A percentile compares a stretch with the other conserved stretches of the same genome.
Evolutionary conservation across 2,888 invertebrate genomes (phyloP).

Genomic region (Camptogramma bilineatum): DNA sequence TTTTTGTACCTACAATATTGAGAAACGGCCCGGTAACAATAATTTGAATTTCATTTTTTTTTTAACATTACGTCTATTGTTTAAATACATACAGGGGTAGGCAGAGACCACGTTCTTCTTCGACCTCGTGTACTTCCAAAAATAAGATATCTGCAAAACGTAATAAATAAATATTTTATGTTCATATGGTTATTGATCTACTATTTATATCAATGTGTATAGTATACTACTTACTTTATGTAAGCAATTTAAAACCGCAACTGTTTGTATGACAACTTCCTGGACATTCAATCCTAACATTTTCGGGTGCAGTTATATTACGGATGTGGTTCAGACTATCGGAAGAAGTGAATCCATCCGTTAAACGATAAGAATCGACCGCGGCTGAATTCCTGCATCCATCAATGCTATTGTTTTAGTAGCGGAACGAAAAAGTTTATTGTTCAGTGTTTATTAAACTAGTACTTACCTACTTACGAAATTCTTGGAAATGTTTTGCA

Average conservation of each 20-base stretch:
- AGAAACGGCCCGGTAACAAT: no score
- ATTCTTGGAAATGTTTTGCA: no score
- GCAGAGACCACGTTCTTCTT: no score
- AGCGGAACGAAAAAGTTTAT: conserved; percentile 1
- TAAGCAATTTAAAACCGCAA: conserved; percentile 5
- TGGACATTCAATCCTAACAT: conserved; percentile 11
- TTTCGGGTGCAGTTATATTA: conserved; percentile 1
- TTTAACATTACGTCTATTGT: background rate
- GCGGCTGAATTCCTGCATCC: conserved; percentile 10
- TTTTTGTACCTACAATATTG: background rate
- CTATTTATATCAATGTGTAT: no score
- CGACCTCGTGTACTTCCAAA: no score
- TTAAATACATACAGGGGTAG: no score
- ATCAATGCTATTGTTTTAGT: conserved; percentile 17
- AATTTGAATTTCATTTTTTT: background rate
- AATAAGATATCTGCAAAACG: no score
- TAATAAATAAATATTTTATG: no score
- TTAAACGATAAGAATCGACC: conserved; percentile 19
- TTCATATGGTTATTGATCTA: no score
- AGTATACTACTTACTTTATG: no score
- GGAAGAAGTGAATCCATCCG: conserved; percentile 24
- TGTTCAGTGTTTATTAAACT: background rate
- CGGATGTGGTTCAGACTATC: conserved; percentile 27
- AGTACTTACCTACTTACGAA: background rate
- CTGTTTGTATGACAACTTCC: background rate